Conservation (phyloP, 2,797 vertebrate genomes). For the Epinephelus awoara region DNA sequence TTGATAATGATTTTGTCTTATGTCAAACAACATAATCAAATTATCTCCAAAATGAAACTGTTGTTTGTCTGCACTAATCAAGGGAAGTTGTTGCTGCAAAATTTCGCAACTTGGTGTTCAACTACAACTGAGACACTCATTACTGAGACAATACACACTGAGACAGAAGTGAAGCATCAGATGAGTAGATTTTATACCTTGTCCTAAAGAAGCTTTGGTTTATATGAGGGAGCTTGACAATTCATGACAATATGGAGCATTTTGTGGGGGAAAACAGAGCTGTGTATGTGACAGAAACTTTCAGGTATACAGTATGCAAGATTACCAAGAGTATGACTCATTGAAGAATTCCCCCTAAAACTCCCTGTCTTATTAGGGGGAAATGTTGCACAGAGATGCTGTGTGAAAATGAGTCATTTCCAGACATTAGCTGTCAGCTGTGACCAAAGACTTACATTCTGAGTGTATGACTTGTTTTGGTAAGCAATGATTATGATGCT, state of each 20-base stretch:
- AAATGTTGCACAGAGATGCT: constrained; percentile 15
- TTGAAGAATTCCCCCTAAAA: constrained; percentile 1
- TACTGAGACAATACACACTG: background rate
- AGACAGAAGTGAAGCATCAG: constrained; percentile 12
- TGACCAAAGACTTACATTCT: constrained; percentile 49
- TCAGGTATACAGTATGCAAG: background rate
- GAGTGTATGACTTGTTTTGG: constrained; percentile 62
- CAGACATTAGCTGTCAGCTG: constrained; percentile 49
- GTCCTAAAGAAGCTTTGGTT: background rate
- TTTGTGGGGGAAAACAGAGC: background rate
- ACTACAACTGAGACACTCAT: constrained; percentile 22
- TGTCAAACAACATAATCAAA: constrained; percentile 7
- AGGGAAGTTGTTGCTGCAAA: background rate
- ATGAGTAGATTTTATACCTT: constrained; percentile 17
- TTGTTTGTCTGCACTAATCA: background rate
- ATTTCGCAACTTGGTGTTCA: background rate
- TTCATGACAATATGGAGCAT: constrained; percentile 7
- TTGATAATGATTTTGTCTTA: background rate
- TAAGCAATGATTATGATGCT: constrained; percentile 35
- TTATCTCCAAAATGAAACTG: constrained; percentile 13
- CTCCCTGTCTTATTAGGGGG: constrained; percentile 5
- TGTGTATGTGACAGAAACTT: constrained; percentile 1
- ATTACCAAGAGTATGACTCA: constrained; percentile 14
- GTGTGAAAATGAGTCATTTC: constrained; percentile 21
- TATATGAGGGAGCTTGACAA: background rate